A percentile compares a stretch with the other conserved stretches of the same genome.
phyloP scores from a whole-genome alignment of 2,113 vertebrate genomes.

The Macrotus californicus region DNA sequence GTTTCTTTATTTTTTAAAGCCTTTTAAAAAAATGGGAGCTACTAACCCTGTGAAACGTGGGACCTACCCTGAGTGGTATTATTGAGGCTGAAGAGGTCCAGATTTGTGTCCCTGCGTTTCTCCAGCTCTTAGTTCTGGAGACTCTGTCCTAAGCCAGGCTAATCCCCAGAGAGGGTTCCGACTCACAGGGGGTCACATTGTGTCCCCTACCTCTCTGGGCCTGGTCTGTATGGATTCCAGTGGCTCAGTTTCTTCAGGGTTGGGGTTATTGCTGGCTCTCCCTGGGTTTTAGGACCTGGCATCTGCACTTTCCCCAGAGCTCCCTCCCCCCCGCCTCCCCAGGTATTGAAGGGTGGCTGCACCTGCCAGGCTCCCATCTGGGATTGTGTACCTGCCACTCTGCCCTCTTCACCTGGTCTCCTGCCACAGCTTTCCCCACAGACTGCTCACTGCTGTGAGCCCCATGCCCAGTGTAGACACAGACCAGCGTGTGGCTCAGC shows the following conservation, averaged over 20 bases:
- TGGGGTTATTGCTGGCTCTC: not conserved
- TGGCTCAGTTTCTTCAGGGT: not conserved
- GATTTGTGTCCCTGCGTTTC: not conserved
- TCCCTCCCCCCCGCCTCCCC: not conserved
- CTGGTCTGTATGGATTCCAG: not conserved
- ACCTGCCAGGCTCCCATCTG: not conserved
- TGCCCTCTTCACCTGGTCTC: not conserved
- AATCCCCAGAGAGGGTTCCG: not conserved
- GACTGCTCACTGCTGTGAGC: not conserved
- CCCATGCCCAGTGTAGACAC: too few species aligned
- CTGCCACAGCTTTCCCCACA: not conserved
- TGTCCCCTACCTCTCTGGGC: too few species aligned
- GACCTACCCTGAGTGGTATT: not conserved
- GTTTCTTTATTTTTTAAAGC: not conserved
- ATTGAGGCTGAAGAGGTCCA: not conserved
- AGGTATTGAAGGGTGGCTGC: not conserved
- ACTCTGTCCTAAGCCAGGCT: not conserved
- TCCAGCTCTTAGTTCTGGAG: not conserved
- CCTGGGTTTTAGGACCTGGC: not conserved
- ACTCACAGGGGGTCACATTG: fast-evolving
- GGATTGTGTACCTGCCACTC: not conserved
- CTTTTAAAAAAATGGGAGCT: not conserved
- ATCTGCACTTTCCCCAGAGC: not conserved
- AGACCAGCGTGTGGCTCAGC: too few species aligned
- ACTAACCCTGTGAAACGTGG: not conserved